Percentiles rank a stretch among this genome's conserved stretches.
Conservation (phyloP, 2,888 invertebrate genomes). For the Pyrocoelia pectoralis region DNA sequence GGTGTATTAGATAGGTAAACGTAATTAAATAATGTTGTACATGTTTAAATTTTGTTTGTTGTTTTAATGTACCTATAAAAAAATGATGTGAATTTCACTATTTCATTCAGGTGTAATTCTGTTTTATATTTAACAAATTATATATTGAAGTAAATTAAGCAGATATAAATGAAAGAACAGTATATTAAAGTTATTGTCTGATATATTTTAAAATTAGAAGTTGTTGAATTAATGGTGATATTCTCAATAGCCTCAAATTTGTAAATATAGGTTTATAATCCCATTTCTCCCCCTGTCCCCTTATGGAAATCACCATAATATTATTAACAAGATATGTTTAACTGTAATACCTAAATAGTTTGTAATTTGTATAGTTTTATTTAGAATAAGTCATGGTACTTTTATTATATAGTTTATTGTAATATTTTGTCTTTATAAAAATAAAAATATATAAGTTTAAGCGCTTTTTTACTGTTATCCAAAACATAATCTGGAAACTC, state of each 20-base stretch:
- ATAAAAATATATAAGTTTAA: conserved; percentile 33
- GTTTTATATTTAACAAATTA: conserved; percentile 25
- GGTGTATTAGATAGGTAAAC: conserved; percentile 30
- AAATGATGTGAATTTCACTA: conserved; percentile 19
- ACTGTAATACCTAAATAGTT: conserved; percentile 30
- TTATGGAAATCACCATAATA: conserved; percentile 37
- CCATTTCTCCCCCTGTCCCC: conserved; percentile 25
- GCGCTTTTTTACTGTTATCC: too few relatives aligned
- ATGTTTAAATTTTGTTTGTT: conserved; percentile 36
- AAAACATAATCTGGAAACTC: too few relatives aligned
- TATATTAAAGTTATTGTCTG: conserved; percentile 21
- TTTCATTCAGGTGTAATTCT: conserved; percentile 15
- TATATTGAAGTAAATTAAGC: conserved; percentile 24
- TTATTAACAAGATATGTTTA: conserved; percentile 37
- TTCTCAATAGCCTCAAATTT: conserved; percentile 44
- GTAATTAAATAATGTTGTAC: conserved; percentile 37
- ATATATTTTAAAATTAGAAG: conserved; percentile 29
- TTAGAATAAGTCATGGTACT: conserved; percentile 47
- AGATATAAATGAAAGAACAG: conserved; percentile 21
- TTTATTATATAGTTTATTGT: conserved; percentile 50
- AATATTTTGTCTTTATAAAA: conserved; percentile 50
- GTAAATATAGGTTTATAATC: conserved; percentile 44
- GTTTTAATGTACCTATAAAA: conserved; percentile 16
- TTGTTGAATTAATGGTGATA: conserved; percentile 44
- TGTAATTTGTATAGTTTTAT: conserved; percentile 47